Evolutionary conservation across 2,888 invertebrate genomes (phyloP).

Genomic region (Machimus rusticus): DNA sequence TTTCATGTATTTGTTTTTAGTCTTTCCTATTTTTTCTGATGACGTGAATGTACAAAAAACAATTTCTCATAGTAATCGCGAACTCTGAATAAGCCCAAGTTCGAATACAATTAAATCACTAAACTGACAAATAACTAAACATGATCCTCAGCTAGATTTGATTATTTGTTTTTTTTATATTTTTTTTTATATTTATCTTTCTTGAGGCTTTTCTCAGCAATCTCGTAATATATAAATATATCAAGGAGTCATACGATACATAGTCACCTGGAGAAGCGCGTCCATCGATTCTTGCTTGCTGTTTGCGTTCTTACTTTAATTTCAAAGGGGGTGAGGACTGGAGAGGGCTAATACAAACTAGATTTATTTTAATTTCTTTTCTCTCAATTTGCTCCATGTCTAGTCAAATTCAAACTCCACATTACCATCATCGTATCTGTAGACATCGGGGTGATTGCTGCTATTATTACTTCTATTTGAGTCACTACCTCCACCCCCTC

Average conservation of each 20-base stretch:
- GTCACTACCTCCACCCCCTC: constrained; percentile 23
- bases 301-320: background rate
- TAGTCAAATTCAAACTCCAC: constrained; percentile 56
- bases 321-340: background rate
- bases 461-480: constrained; percentile 44
- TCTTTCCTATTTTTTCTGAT: constrained; percentile 7
- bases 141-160: constrained; percentile 23
- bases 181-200: background rate
- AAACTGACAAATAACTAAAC: constrained; percentile 31
- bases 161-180: background rate
- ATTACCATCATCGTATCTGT: constrained; percentile 60
- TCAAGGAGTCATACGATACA: constrained; percentile 21
- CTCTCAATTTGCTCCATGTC: background rate
- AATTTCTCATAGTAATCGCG: background rate
- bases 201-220: background rate
- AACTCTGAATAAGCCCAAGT: constrained; percentile 22
- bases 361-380: constrained; percentile 14
- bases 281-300: background rate
- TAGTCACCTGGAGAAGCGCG: constrained; percentile 13
- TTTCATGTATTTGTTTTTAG: background rate
- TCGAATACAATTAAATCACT: constrained; percentile 6
- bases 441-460: constrained; percentile 43
- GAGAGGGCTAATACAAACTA: constrained; percentile 18
- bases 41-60: constrained; percentile 14
- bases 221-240: constrained; percentile 31